Conservation (phyloP, 1,140 invertebrate genomes). For the Copidosoma floridanum region DNA sequence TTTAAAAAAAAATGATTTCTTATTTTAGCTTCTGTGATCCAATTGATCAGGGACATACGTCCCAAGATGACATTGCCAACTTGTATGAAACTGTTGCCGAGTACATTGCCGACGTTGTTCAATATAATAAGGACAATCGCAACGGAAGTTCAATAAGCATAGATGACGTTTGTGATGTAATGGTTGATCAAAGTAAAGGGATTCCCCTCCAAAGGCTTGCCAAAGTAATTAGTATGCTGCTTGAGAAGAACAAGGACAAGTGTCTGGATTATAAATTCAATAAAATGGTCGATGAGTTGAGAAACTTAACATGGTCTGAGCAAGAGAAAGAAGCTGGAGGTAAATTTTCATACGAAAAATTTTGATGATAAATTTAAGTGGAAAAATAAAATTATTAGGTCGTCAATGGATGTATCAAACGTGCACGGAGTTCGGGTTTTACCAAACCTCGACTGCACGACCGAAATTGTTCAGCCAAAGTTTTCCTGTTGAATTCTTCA, state of each 20-base stretch:
- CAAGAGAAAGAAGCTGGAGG: conserved; percentile 61
- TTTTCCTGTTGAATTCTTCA: conserved; percentile 78
- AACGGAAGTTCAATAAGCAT: conserved; percentile 76
- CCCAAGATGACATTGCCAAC: conserved; percentile 73
- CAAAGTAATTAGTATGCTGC: conserved; percentile 69
- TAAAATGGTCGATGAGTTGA: conserved; percentile 73
- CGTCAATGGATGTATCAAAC: conserved; percentile 94
- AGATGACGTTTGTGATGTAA: conserved; percentile 73
- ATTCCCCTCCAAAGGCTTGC: conserved; percentile 70
- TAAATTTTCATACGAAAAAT: conserved; percentile 37
- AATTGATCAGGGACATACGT: conserved; percentile 61
- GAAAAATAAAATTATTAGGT: too few relatives aligned
- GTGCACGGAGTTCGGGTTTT: conserved; percentile 94
- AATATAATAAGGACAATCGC: conserved; percentile 94
- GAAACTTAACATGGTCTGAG: conserved; percentile 69
- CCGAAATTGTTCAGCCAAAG: conserved; percentile 74
- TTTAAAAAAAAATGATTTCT: too few relatives aligned
- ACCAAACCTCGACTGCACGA: conserved; percentile 78
- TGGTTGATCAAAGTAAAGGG: conserved; percentile 64
- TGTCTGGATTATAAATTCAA: conserved; percentile 84
- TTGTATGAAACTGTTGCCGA: conserved; percentile 78
- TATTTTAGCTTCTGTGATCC: conserved; percentile 72
- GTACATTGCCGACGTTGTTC: conserved; percentile 84
- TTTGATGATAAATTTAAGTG: too few relatives aligned
- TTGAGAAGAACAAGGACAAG: conserved; percentile 67